Evolutionary conservation across 2,113 vertebrate genomes (phyloP).

Genomic region (Brevimyrus niger): DNA sequence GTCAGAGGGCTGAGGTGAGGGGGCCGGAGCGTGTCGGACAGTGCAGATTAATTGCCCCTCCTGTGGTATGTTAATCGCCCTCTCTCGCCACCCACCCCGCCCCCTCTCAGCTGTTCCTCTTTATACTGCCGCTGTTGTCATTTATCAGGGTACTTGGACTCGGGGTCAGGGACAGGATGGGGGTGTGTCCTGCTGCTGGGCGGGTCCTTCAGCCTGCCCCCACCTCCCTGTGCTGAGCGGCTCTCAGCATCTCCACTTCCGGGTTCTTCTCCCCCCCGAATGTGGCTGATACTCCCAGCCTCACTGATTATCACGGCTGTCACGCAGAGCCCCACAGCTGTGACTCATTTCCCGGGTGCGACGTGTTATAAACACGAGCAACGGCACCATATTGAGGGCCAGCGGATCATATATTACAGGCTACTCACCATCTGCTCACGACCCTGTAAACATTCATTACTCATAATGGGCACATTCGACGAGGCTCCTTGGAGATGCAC

Average conservation of each 20-base stretch:
- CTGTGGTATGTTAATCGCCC: slow-evolving; percentile 48
- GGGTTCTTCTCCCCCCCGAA: not conserved
- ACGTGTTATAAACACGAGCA: slow-evolving; percentile 60
- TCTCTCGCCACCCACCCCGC: slow-evolving; percentile 16
- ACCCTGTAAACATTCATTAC: slow-evolving; percentile 62
- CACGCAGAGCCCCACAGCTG: not conserved
- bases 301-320: not conserved
- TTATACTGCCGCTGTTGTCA: slow-evolving; percentile 47
- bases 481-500: slow-evolving; percentile 30
- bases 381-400: slow-evolving; percentile 62
- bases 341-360: slow-evolving; percentile 42
- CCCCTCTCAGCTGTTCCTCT: slow-evolving; percentile 28
- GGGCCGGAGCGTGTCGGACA: slow-evolving; percentile 18
- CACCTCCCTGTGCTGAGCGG: not conserved
- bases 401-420: slow-evolving; percentile 66
- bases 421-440: slow-evolving; percentile 68
- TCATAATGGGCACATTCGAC: slow-evolving; percentile 55
- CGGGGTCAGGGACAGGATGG: not conserved
- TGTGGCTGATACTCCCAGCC: not conserved
- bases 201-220: not conserved
- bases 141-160: slow-evolving; percentile 43
- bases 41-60: slow-evolving; percentile 33
- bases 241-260: not conserved
- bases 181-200: not conserved
- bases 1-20: not conserved